Evolutionary conservation across 2,797 vertebrate species (phyloP).

Genomic region (Eospalax fontanierii): DNA sequence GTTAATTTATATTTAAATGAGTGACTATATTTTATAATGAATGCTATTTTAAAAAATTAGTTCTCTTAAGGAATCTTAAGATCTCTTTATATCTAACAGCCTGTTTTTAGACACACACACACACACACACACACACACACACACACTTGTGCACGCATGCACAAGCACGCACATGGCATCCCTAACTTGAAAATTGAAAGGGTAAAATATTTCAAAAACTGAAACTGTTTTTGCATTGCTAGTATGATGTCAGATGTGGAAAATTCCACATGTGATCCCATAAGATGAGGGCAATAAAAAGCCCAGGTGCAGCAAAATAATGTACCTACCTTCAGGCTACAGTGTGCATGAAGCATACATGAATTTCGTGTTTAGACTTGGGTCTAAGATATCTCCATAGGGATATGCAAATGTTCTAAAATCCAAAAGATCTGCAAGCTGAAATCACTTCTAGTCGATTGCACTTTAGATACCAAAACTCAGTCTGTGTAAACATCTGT

Average conservation of each 20-base stretch:
- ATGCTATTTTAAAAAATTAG: constrained; percentile 28
- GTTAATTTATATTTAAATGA: constrained; percentile 53
- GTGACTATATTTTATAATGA: constrained; percentile 49
- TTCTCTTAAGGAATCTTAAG: constrained; percentile 55
- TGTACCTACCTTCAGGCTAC: not conserved
- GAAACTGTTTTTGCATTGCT: not conserved
- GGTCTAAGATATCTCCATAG: not conserved
- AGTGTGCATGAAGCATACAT: not conserved
- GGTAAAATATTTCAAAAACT: not conserved
- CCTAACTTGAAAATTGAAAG: not conserved
- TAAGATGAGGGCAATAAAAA: not conserved
- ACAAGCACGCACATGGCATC: not conserved
- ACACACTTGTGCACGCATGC: not conserved
- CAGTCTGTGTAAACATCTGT: constrained; percentile 9
- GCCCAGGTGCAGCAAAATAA: not conserved
- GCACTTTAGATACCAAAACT: not conserved
- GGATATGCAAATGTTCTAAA: not conserved
- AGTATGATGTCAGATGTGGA: not conserved
- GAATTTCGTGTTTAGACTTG: not conserved
- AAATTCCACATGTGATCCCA: not conserved
- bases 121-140: not conserved
- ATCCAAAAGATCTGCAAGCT: not conserved
- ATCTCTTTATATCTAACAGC: constrained; percentile 24
- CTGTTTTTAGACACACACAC: not conserved
- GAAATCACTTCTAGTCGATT: not conserved